Evolutionary conservation across 2,113 vertebrate genomes (phyloP).

Genomic region (Corvus moneduloides): DNA sequence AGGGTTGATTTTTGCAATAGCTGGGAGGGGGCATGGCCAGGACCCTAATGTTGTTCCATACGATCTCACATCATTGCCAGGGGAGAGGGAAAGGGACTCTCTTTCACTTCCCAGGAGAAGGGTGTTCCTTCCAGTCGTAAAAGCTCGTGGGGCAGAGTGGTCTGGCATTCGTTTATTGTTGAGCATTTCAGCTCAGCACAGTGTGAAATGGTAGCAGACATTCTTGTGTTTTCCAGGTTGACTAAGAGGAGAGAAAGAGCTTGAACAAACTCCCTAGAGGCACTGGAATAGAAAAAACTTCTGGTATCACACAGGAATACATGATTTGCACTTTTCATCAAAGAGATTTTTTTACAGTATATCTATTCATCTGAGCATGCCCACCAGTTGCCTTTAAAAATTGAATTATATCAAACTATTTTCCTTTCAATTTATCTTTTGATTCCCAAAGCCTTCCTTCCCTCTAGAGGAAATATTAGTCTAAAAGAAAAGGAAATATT

Average conservation of each 20-base stretch:
- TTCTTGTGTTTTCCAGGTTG: background rate
- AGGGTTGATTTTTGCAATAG: background rate
- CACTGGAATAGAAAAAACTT: background rate
- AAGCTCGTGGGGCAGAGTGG: accelerated
- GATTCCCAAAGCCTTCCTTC: background rate
- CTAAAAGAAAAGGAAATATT: background rate
- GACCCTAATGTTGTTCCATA: background rate
- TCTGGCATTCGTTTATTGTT: accelerated
- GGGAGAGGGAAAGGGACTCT: background rate
- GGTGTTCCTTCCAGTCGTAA: background rate
- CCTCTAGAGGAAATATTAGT: background rate
- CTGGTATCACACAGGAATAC: background rate
- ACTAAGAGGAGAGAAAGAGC: background rate
- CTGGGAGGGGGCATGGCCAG: background rate
- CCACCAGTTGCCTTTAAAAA: background rate
- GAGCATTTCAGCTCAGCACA: background rate
- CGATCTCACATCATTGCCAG: background rate
- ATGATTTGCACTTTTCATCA: background rate
- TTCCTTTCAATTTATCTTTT: background rate
- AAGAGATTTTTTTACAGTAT: background rate
- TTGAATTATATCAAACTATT: background rate
- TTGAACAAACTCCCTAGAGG: background rate
- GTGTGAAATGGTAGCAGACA: background rate
- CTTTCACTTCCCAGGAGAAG: background rate
- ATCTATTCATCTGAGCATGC: background rate